Base-by-base conservation (phyloP, 1,140 invertebrate species). In the Coelopa frigida region DNA sequence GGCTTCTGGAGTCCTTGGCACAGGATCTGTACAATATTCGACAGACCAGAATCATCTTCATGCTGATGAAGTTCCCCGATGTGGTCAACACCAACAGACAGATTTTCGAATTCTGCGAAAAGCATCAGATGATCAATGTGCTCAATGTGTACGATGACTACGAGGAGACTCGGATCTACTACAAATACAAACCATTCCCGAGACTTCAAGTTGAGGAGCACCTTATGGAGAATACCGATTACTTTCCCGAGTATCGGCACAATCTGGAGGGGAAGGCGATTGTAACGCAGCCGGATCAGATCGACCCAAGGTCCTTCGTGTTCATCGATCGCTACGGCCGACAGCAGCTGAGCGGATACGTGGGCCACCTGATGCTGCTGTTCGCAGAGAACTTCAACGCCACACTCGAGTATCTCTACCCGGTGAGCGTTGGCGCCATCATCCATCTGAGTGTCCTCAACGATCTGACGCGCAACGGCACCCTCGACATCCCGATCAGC, bases 401-500 rank as follows among this genome's bases (percentile, higher is more conserved):
- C 33, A 37, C 33, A 3, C 22, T 45, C 3, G 3, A 20, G 8
- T 40, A 32, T 33, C 20, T n/a, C 10, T 8, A 44, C 26, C 26
- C 10, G 39, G 31, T 27, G 31, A 31, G 26, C 33, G n/a, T 17
- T 43, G 15, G 6, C 5, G 33, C 33, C 33, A 5, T 15, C 11
- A n/a, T 20, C 17, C 12, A 35, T 35, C 20, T 6, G 15, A 21
- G 24, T 32, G 41, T 15, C 17, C 33, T 31, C 20, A 43, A 43
- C 26, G 33, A 43, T 26, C 33, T 43, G 41, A 12, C 33, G 27
- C 41, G 5, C 5, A 23, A 46, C 24, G 24, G 47, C 24, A 8
- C 20, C 0, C 5, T 65, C 15, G 61, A 65, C 23, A 44, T 65
- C 22, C 55, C 37, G 3, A 49, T 39, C 2, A 39, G 46, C 26